Evolutionary conservation across 1,140 invertebrate species (phyloP).

Genomic region (Neodiprion fabricii): DNA sequence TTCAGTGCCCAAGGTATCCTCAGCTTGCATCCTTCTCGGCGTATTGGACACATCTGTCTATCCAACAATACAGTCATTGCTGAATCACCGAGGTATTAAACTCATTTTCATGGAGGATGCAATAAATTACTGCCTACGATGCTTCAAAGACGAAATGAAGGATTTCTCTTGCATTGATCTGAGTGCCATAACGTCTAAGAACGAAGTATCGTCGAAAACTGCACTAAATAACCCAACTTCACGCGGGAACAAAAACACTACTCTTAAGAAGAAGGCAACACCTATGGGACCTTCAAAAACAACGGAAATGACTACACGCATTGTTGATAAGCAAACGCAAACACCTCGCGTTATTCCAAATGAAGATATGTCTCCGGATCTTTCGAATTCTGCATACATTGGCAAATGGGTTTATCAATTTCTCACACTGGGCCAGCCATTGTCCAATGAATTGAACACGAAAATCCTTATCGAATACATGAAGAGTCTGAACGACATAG

Average conservation of each 20-base stretch:
- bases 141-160: slow-evolving; percentile 62
- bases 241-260: neutral
- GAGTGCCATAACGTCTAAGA: slow-evolving; percentile 21
- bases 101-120: slow-evolving; percentile 63
- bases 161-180: slow-evolving; percentile 60
- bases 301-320: slow-evolving; percentile 41
- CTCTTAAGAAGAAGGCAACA: neutral
- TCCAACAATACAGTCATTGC: slow-evolving; percentile 56
- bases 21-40: slow-evolving; percentile 61
- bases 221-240: neutral
- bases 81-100: slow-evolving; percentile 57
- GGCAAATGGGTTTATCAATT: slow-evolving; percentile 65
- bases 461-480: slow-evolving; percentile 68
- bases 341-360: slow-evolving; percentile 66
- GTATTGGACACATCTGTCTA: slow-evolving; percentile 55
- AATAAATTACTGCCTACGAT: slow-evolving; percentile 64
- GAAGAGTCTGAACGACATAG: slow-evolving; percentile 56
- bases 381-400: slow-evolving; percentile 60
- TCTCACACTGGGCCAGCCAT: slow-evolving; percentile 59
- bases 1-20: slow-evolving; percentile 50
- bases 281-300: slow-evolving; percentile 9
- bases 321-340: slow-evolving; percentile 61
- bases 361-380: slow-evolving; percentile 57
- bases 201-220: neutral
- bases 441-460: slow-evolving; percentile 63